Conservation (phyloP, 2,888 invertebrate genomes). For the Sesamia inferens region DNA sequence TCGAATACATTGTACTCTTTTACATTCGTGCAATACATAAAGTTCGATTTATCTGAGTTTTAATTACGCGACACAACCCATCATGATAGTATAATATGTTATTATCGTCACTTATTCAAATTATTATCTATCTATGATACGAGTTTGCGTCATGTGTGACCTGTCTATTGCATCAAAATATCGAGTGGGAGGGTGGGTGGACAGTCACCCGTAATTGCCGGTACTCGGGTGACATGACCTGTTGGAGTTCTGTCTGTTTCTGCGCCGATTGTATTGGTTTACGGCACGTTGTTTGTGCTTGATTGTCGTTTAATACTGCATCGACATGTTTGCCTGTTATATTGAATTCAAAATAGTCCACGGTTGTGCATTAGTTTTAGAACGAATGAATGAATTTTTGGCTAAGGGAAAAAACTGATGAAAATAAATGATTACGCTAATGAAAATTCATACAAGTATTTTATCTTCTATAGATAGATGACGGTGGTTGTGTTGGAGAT, state of each 20-base stretch:
- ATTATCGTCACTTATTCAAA: constrained; percentile 16
- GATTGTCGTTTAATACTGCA: constrained; percentile 42
- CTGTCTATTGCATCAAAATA: constrained; percentile 39
- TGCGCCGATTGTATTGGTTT: constrained; percentile 51
- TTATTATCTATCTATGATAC: not conserved
- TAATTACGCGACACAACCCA: no score
- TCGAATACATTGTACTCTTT: no score
- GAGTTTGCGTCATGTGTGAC: constrained; percentile 9
- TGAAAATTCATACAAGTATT: not conserved
- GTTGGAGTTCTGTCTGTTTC: constrained; percentile 53
- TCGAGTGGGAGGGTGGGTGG: constrained; percentile 47
- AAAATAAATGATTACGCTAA: not conserved
- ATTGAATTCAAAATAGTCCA: constrained; percentile 37
- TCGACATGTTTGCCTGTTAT: constrained; percentile 57
- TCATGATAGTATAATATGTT: constrained; percentile 25
- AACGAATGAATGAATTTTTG: not conserved
- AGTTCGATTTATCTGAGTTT: no score
- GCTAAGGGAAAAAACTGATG: not conserved
- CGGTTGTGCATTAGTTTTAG: constrained; percentile 21
- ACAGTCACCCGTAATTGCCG: constrained; percentile 49
- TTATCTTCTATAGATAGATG: constrained; percentile 1
- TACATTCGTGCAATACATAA: no score
- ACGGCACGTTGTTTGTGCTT: constrained; percentile 37
- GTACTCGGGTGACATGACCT: constrained; percentile 58
- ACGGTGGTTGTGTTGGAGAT: not conserved